Base-by-base conservation (phyloP, 1,140 invertebrate species). In the Cydia pomonella region DNA sequence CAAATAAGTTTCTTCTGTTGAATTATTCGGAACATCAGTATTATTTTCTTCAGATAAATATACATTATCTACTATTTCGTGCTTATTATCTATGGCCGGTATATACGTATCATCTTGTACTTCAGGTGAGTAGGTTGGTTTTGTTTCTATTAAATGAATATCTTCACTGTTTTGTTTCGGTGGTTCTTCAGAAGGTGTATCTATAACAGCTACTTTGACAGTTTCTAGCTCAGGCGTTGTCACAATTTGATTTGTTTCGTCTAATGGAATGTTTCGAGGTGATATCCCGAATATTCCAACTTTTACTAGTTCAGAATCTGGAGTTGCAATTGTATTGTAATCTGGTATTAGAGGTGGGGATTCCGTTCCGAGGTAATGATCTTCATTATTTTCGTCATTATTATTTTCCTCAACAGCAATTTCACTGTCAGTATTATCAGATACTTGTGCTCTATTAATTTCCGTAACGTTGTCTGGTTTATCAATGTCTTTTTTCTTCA, bases 141-240 rank as follows among this genome's bases (percentile, higher is more conserved):
- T 59, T 10, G 3, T 21, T 23, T 59, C 21, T 21, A 7, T 59
- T 23, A 23, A 21, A 6, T 23, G 6, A 53, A 53, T 53, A 59
- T 59, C 53, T 59, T 59, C 21, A 59, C n/a, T 53, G 18, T 21
- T 23, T 9, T 21, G 1, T 59, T 2, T 21, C 7, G 6, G 18
- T 59, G 21, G 21, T 23, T 59, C 53, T 33, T 69, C 33, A 69
- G 16, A 9, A 33, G 29, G 29, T 21, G 12, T 33, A 18, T 69
- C 64, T 69, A 69, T 18, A 33, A 38, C 64, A 38, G 64, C 25
- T 38, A 69, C 33, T 69, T 69, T 69, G n/a, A 69, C 64, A 18
- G 64, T 69, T 33, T 69, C 64, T 10, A 33, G 64, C 18, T 69
- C 64, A n/a, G 64, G 64, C 16, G 64, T 69, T 21, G 64, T 27